Conservation (phyloP, 2,113 vertebrate genomes). For the Oplegnathus fasciatus region DNA sequence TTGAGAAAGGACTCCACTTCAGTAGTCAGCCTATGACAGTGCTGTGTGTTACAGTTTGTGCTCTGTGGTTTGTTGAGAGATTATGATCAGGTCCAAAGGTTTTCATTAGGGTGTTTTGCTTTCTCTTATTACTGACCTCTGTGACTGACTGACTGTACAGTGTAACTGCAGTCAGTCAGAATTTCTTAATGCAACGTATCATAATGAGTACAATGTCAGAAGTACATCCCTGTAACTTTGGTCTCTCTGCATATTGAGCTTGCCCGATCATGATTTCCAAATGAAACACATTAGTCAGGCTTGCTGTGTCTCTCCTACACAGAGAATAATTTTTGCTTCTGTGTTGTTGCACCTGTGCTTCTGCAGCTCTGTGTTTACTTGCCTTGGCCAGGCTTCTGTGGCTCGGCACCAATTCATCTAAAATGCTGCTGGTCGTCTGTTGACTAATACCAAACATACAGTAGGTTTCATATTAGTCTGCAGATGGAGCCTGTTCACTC, state of each 20-base stretch:
- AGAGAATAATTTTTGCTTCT: background rate
- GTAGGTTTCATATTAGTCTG: background rate
- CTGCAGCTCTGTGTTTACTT: constrained; percentile 20
- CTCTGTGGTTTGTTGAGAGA: constrained; percentile 20
- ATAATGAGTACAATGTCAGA: background rate
- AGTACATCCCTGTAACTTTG: background rate
- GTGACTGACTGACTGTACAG: constrained; percentile 10
- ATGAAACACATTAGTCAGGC: background rate
- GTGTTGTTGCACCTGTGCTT: constrained; percentile 11
- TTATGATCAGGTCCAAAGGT: constrained; percentile 37
- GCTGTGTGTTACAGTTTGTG: constrained; percentile 7
- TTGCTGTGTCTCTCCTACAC: background rate
- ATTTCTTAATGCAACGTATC: background rate
- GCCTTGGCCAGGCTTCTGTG: constrained; percentile 1
- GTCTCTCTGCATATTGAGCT: background rate
- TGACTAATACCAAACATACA: constrained; percentile 13
- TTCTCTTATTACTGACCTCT: constrained; percentile 12
- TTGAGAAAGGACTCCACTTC: constrained; percentile 19
- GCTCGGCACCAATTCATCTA: background rate
- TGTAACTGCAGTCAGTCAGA: background rate
- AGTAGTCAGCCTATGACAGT: constrained; percentile 5
- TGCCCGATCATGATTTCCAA: background rate
- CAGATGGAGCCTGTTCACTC: background rate
- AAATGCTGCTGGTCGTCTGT: background rate
- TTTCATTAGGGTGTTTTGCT: constrained; percentile 4